Evolutionary conservation across 2,113 vertebrate species (phyloP).

Genomic region (Balaenoptera acutorostrata): DNA sequence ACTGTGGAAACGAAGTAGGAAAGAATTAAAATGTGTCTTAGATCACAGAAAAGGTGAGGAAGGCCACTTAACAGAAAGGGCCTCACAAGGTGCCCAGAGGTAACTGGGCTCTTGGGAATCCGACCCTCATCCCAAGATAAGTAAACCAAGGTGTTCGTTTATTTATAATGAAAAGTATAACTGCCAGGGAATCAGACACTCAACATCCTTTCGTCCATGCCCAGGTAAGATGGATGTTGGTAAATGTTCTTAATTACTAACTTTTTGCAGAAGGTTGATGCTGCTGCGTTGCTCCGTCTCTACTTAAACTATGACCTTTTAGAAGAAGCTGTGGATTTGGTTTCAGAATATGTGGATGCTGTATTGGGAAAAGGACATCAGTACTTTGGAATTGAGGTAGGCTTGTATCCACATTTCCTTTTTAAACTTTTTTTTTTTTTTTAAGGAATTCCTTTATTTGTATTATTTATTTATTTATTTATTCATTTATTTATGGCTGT

Average conservation of each 20-base stretch:
- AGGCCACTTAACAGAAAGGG: not conserved
- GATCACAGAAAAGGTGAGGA: not conserved
- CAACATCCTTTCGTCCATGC: not conserved
- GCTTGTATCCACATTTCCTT: not conserved
- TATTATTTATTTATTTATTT: too few relatives aligned
- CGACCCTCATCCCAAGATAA: not conserved
- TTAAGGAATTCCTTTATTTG: too few relatives aligned
- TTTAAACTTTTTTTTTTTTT: not conserved
- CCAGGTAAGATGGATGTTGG: not conserved
- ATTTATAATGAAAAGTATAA: not conserved
- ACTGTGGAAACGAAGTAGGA: not conserved
- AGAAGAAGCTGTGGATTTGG: constrained; percentile 90
- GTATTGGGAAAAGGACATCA: constrained; percentile 93
- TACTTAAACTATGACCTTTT: constrained; percentile 94
- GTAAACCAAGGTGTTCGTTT: not conserved
- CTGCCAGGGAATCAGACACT: not conserved
- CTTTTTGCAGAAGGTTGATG: constrained; percentile 85
- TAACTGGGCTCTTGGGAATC: not conserved
- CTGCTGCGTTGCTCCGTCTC: constrained; percentile 90
- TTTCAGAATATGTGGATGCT: constrained; percentile 92
- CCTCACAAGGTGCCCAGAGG: not conserved
- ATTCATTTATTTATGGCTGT: too few relatives aligned
- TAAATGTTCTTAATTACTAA: not conserved
- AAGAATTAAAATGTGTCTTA: constrained; percentile 21
- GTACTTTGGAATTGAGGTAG: constrained; percentile 95